Evolutionary conservation across 2,888 invertebrate genomes (phyloP).

Genomic region (Blera fallax): DNA sequence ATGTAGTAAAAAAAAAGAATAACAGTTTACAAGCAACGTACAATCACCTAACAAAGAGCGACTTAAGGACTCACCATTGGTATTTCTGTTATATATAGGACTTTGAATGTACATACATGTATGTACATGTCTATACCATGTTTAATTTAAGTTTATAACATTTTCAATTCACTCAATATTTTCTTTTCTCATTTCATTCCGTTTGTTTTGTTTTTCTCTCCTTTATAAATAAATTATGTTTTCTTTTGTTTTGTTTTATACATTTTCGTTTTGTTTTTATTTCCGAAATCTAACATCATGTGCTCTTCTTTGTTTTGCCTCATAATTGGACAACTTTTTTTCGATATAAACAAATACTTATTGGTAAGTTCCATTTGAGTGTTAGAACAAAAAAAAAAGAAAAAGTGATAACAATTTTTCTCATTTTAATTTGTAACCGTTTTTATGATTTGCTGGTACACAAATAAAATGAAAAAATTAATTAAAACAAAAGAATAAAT

Average conservation of each 20-base stretch:
- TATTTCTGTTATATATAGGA: no score
- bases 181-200: conserved; percentile 75
- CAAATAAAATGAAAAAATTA: conserved; percentile 41
- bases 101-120: no score
- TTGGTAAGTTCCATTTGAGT: conserved; percentile 73
- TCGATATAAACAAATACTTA: conserved; percentile 70
- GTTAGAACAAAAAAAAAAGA: conserved; percentile 67
- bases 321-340: conserved; percentile 76
- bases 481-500: conserved; percentile 19
- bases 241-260: conserved; percentile 37
- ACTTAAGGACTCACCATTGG: no score
- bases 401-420: conserved; percentile 58
- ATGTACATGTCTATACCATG: no score
- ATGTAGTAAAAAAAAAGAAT: no score
- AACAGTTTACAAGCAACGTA: no score
- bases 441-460: conserved; percentile 66
- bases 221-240: conserved; percentile 6
- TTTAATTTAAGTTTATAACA: not conserved
- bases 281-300: conserved; percentile 75
- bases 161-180: conserved; percentile 10
- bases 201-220: conserved; percentile 69
- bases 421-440: conserved; percentile 68
- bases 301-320: conserved; percentile 77
- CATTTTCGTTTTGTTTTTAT: conserved; percentile 72
- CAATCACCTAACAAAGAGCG: no score